These are phyloP conservation scores for Zophobas atratus DNA, from an alignment of 1,140 invertebrate species.

Conservation along the genomic window DNA sequence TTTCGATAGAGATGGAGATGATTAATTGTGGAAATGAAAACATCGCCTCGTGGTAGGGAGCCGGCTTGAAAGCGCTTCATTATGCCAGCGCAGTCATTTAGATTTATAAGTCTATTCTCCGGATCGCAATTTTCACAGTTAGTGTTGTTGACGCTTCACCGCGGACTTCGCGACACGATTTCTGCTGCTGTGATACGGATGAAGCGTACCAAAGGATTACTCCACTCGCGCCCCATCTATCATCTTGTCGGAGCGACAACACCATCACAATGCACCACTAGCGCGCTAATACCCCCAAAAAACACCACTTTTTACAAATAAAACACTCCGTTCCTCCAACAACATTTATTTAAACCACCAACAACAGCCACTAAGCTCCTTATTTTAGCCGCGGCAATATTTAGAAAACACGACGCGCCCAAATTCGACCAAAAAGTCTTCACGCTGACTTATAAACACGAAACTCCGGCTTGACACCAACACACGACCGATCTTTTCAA, in stretches of 20 bases:
- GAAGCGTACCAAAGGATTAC: constrained; percentile 41
- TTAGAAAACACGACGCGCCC: not conserved
- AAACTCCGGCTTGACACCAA: no score
- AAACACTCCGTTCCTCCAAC: constrained; percentile 17
- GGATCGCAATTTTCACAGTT: constrained; percentile 49
- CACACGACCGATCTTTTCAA: no score
- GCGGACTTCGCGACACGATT: constrained; percentile 48
- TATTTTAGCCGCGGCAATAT: not conserved
- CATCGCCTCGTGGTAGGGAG: constrained; percentile 43
- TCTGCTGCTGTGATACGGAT: constrained; percentile 43
- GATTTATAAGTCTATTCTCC: constrained; percentile 49
- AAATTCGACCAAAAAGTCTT: not conserved
- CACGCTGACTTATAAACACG: not conserved
- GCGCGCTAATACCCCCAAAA: constrained; percentile 38
- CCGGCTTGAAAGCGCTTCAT: constrained; percentile 47
- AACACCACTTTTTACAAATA: constrained; percentile 24
- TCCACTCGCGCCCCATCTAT: constrained; percentile 43
- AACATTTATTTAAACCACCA: constrained; percentile 27
- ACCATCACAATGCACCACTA: constrained; percentile 38
- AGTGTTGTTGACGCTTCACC: constrained; percentile 42
- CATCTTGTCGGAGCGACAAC: constrained; percentile 34
- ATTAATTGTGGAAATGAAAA: constrained; percentile 53
- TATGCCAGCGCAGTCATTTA: constrained; percentile 49
- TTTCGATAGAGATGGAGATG: constrained; percentile 52
- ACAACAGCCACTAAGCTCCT: constrained; percentile 11